Base-by-base conservation (phyloP, 2,888 invertebrate species). In the Folsomia manolachei region DNA sequence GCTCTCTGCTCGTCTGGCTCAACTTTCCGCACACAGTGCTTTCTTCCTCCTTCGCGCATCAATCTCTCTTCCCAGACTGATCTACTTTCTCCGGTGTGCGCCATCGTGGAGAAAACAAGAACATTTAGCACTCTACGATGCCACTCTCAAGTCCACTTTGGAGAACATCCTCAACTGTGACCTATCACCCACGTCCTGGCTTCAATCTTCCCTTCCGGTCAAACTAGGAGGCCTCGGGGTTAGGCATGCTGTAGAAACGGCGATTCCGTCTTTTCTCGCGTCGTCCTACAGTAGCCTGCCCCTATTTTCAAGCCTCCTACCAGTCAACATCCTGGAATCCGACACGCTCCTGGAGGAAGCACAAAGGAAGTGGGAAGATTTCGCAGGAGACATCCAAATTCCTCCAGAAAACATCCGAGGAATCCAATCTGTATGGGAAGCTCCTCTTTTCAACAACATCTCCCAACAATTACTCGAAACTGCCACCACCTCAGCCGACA, bases 51-150 rank as follows among this genome's bases (percentile, higher is more conserved):
- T 66, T 18, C 53, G 66, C 9, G 66, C 66, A n/a, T 66, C 66
- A 21, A 23, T 66, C 51, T 66, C 66, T 9, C 7, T 66, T 21
- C 66, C 66, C n/a, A 9, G 66, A 18, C 66, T 66, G 39, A 66
- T 66, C 24, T 66, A 60, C 21, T 66, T 66, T 25, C 66, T 66
- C 9, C 7, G 66, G 11, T 60, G 53, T 9, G 52, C 66, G n/a
- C 66, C 66, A 56, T 21, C 66, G 11, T 66, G 52, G 51, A 27
- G 26, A 21, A n/a, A 21, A n/a, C 4, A 11, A 9, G 66, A n/a
- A 7, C 18, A n/a, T 7, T 21, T 66, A 14, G 19, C 18, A 27
- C 21, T 7, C 14, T 66, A 66, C 52, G 66, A 66, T 21, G 66
- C 7, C 7, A 26, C 56, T 9, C 52, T 66, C 21, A 66, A 53